Conservation (phyloP, 2,888 invertebrate species). For the Trissoscelio sp. region DNA sequence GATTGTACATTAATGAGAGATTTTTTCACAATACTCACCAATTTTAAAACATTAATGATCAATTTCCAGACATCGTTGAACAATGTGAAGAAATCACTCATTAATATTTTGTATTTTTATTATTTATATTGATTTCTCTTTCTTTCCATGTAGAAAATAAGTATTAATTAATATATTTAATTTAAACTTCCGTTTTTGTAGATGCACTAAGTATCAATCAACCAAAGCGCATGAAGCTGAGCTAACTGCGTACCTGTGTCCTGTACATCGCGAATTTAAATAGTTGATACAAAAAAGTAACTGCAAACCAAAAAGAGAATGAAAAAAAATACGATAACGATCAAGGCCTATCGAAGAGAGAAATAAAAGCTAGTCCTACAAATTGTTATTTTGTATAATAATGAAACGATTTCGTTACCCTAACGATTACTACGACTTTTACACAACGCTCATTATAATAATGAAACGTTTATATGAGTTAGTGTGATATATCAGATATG, state of each 20-base stretch:
- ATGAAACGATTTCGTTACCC: constrained; percentile 57
- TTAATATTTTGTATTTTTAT: no score
- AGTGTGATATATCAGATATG: constrained; percentile 77
- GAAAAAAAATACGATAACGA: constrained; percentile 14
- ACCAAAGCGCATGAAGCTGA: constrained; percentile 81
- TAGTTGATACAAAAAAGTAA: constrained; percentile 71
- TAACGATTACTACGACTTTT: constrained; percentile 74
- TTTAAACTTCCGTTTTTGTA: no score
- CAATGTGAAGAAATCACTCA: no score
- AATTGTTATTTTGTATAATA: constrained; percentile 81
- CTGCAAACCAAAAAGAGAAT: constrained; percentile 51
- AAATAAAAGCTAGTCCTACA: constrained; percentile 78
- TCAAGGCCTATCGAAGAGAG: constrained; percentile 77
- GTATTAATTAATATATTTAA: no score
- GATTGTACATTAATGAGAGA: no score
- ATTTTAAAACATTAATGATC: no score
- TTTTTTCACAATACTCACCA: no score
- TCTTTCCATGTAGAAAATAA: no score
- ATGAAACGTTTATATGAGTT: constrained; percentile 77
- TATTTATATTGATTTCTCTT: no score
- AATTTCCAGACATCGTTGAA: no score
- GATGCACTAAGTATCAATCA: constrained; percentile 79
- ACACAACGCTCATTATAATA: constrained; percentile 76
- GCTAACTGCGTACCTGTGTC: constrained; percentile 81
- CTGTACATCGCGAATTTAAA: constrained; percentile 69